Evolutionary conservation across 23 tunicate species (phyloP), one percentile per base, ranked within the genome.

Genomic region (Phallusia fumigata): DNA sequence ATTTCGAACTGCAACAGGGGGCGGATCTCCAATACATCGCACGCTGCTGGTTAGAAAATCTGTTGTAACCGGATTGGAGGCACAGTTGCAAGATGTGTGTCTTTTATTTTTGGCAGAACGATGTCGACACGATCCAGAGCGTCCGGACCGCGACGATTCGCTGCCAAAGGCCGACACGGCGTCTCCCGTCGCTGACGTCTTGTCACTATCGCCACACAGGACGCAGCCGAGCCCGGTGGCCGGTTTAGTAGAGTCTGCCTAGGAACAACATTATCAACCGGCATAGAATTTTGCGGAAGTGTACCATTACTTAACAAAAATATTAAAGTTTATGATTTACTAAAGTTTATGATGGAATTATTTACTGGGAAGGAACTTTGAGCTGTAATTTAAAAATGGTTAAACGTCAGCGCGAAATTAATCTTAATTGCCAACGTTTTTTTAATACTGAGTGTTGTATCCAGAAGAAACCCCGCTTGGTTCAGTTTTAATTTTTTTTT

Each of bases 221-320:
- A 88, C 77, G 83, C 91, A 88, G 35, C 34, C 69, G 24, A 21
- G 18, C 73, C 50, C 69, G 69, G 69, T 1, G 28, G 21, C 52
- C 44, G 76, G 8, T 51, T 78, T 88, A 88, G 81, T 88, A 88
- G 82, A 88, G 85, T 76, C 91, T 88, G 64, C 91, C 91, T 88
- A 69, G 86, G 72, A 52, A 83, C 53, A 73, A 58, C 69, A 58
- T 58, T 5, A 58, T 58, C 28, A 58, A 58, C 69, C 28, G 69
- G 69, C 69, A 24, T 58, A 58, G 69, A 58, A 58, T 58, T 58
- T 58, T 58, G 69, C 26, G 47, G 47, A n/a, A n/a, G n/a, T n/a
- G n/a, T n/a, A n/a, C n/a, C n/a, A n/a, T n/a, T n/a, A n/a, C n/a
- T n/a, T n/a, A n/a, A n/a, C n/a, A n/a, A n/a, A n/a, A n/a, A n/a